Percentiles rank a stretch among this genome's conserved stretches.
Conservation (phyloP, 2,888 invertebrate genomes). For the Toxonevra muliebris region DNA sequence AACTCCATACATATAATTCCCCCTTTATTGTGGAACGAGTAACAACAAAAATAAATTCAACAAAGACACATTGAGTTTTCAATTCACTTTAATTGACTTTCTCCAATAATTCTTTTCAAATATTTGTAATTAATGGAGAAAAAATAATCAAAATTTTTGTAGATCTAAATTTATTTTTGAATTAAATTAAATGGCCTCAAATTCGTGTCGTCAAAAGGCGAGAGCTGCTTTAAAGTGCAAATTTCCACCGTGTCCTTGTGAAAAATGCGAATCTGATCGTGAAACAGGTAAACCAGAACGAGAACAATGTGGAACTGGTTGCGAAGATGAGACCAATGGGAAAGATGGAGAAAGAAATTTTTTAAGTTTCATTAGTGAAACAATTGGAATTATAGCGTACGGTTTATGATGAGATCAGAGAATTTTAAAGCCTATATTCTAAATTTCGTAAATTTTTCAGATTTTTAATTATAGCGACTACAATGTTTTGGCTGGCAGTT, state of each 20-base stretch:
- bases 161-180: no score
- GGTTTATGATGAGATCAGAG: conserved; percentile 42
- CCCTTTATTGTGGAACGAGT: no score
- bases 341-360: conserved; percentile 10
- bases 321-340: not conserved
- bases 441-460: conserved; percentile 37
- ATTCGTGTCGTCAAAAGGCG: conserved; percentile 8
- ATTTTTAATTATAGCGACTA: conserved; percentile 48
- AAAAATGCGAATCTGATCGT: conserved; percentile 39
- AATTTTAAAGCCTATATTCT: not conserved
- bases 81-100: no score
- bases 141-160: conserved; percentile 24
- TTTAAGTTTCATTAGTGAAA: conserved; percentile 28
- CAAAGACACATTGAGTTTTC: no score
- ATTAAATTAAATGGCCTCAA: no score
- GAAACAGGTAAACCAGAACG: conserved; percentile 5
- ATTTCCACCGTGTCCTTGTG: conserved; percentile 45
- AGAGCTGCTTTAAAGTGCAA: conserved; percentile 21
- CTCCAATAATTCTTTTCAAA: not conserved
- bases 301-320: not conserved
- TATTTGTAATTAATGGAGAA: not conserved
- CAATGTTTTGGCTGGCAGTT: conserved; percentile 52
- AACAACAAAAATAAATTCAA: no score
- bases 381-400: conserved; percentile 40
- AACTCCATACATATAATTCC: no score